Base-by-base conservation (phyloP, 2,888 invertebrate genomes). In the Meghimatium bilineatum region DNA sequence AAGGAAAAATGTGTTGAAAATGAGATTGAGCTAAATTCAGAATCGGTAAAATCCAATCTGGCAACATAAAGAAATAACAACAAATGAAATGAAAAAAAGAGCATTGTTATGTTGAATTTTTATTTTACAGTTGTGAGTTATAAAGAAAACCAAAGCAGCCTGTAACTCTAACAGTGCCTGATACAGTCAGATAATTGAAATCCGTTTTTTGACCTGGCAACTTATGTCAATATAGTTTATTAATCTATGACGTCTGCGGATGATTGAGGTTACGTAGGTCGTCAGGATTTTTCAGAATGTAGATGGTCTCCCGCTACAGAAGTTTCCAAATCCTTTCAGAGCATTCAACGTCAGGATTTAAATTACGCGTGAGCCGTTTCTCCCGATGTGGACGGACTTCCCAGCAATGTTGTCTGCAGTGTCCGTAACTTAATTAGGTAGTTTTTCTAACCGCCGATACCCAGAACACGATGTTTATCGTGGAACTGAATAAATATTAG, bases 201-300 rank as follows among this genome's bases (percentile, higher is more conserved):
- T 63, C 75, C 63, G 75, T 75, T 82, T 82, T 82, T 8, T 75
- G 49, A 66, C 72, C 36, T n/a, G 63, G 75, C 82, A 77, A 82
- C 76, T 82, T 77, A 76, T 82, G 82, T 82, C 82, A 82, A 82
- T 76, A 82, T 56, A 76, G 52, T 82, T 82, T 77, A 77, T 76
- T 29, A 77, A 67, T 67, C 66, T 69, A 32, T 69, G 67, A 56
- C 77, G 82, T 69, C 63, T 66, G 76, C n/a, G 76, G 75, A 36
- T 82, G 82, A 82, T 82, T 82, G 82, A 66, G 82, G 76, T 82
- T 49, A 38, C 52, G 23, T 29, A 56, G 77, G 76, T 82, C 56
- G 44, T 14, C 26, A 44, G 60, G 23, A 29, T 60, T 60, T 29
- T 66, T 26, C 32, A 14, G 67, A 49, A 60, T 32, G 63, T 82